These are phyloP conservation scores for Cherax destructor DNA, from an alignment of 1,140 invertebrate genomes.

Conservation along the genomic window DNA sequence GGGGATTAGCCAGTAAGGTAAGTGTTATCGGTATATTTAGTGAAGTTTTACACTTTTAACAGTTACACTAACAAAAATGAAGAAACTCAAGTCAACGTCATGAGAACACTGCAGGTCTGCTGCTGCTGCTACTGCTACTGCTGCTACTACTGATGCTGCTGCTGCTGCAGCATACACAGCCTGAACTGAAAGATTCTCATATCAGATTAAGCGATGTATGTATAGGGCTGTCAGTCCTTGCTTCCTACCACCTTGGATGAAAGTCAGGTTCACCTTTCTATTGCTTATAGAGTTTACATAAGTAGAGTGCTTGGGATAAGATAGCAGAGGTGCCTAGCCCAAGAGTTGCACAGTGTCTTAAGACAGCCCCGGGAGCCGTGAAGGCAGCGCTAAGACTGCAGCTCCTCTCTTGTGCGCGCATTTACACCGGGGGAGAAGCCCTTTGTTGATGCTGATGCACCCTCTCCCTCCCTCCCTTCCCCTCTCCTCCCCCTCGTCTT, in stretches of 20 bases:
- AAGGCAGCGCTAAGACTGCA: constrained; percentile 3
- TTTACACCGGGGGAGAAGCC: not conserved
- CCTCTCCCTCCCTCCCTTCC: not conserved
- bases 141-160: not conserved
- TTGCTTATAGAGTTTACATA: not conserved
- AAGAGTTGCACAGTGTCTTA: no score
- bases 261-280: not conserved
- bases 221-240: not conserved
- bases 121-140: no score
- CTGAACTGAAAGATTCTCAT: constrained; percentile 6
- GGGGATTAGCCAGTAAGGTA: no score
- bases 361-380: not conserved
- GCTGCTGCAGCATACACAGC: not conserved
- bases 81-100: no score
- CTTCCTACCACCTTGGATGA: not conserved
- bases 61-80: no score
- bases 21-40: no score
- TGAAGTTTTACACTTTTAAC: no score
- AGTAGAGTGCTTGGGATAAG: not conserved
- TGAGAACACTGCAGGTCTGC: no score
- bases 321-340: not conserved
- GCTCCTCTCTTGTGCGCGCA: not conserved
- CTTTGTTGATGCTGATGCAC: not conserved
- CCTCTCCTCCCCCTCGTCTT: not conserved
- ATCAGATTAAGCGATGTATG: not conserved